These are phyloP conservation scores for Oreochromis tanganicae DNA, from an alignment of 2,113 vertebrate species.

Conservation along the genomic window DNA sequence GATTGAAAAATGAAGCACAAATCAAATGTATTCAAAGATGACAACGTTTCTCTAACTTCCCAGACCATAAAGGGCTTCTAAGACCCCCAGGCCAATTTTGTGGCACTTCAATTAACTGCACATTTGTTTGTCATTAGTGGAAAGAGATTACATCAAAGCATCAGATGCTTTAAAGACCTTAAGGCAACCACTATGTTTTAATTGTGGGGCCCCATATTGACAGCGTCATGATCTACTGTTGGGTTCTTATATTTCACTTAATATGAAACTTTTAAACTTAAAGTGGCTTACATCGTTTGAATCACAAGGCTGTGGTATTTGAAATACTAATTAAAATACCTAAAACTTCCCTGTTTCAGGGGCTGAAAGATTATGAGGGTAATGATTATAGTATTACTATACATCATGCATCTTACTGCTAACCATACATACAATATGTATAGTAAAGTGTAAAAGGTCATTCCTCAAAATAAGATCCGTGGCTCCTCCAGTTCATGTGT, in stretches of 20 bases:
- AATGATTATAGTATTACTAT: fast-evolving
- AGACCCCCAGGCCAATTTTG: not conserved
- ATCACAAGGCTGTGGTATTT: not conserved
- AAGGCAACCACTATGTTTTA: not conserved
- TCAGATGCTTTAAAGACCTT: not conserved
- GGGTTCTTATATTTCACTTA: not conserved
- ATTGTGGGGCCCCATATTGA: not conserved
- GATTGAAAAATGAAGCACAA: not conserved
- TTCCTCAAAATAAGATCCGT: not conserved
- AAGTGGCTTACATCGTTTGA: not conserved
- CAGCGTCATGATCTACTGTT: not conserved
- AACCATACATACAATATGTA: too few species aligned
- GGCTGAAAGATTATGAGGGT: not conserved
- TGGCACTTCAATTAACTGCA: not conserved
- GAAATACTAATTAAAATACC: not conserved
- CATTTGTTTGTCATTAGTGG: not conserved
- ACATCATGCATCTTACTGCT: too few species aligned
- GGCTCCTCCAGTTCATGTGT: not conserved
- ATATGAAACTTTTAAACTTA: not conserved
- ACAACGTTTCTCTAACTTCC: not conserved
- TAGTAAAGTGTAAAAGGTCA: not conserved
- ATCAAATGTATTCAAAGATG: not conserved
- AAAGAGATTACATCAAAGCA: not conserved
- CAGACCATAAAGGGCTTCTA: not conserved
- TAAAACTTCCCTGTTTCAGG: not conserved